Conservation (phyloP, 2,797 vertebrate genomes). For the Crenuchus spilurus region DNA sequence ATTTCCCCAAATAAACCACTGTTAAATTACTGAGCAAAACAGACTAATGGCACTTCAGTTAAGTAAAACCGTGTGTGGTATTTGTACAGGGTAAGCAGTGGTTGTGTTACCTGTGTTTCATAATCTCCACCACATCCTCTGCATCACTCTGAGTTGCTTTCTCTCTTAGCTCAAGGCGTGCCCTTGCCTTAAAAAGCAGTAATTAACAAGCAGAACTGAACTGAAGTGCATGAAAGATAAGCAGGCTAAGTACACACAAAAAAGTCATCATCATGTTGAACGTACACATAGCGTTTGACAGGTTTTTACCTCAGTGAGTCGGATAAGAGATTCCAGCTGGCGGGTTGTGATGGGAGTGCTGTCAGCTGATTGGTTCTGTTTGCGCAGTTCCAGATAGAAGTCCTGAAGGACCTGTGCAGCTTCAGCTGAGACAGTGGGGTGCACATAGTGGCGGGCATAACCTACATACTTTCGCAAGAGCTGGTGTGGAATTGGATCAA, state of each 20-base stretch:
- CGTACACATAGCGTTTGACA: neutral
- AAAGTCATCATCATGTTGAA: neutral
- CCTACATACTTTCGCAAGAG: constrained; percentile 93
- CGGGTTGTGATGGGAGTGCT: constrained; percentile 93
- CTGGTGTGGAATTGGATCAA: constrained; percentile 88
- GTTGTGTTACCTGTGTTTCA: constrained; percentile 91
- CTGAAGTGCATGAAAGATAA: neutral
- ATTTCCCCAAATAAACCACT: too few species aligned
- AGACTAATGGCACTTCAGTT: neutral
- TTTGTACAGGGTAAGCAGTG: neutral
- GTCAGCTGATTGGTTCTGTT: constrained; percentile 86
- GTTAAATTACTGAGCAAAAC: neutral
- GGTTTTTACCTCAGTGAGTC: constrained; percentile 86
- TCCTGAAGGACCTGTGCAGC: constrained; percentile 89
- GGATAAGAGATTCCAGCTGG: constrained; percentile 93
- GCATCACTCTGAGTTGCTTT: constrained; percentile 88
- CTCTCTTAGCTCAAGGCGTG: constrained; percentile 92
- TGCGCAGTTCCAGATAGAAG: constrained; percentile 93
- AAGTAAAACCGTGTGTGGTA: neutral
- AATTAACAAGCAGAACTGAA: neutral
- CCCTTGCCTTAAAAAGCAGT: constrained; percentile 83
- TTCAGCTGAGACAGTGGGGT: constrained; percentile 84
- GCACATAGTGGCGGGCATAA: constrained; percentile 94
- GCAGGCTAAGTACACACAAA: neutral
- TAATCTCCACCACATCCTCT: constrained; percentile 95